Conservation (phyloP, 2,797 vertebrate species). For the Ctenochaetus hawaiiensis region DNA sequence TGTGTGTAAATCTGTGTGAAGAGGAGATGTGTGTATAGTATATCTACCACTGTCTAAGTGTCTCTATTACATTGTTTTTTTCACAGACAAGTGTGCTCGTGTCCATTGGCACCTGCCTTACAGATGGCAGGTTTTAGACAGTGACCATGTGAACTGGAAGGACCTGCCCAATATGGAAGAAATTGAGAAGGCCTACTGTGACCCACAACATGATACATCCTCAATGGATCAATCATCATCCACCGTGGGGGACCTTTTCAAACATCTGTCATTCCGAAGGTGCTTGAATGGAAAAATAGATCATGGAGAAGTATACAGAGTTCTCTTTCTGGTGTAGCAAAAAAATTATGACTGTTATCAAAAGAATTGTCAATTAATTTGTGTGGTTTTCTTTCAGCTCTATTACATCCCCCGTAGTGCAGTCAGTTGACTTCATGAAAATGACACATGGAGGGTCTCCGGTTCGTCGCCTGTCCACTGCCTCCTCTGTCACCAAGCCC, state of each 20-base stretch:
- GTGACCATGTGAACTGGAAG: conserved; percentile 79
- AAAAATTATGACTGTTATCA: neutral
- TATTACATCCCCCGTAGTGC: fast-evolving
- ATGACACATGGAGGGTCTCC: conserved; percentile 82
- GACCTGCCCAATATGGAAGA: conserved; percentile 86
- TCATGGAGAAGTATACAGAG: neutral
- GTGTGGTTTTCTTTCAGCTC: conserved; percentile 34
- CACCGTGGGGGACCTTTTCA: neutral
- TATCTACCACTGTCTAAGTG: neutral
- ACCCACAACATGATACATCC: conserved; percentile 61
- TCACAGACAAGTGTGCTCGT: conserved; percentile 86
- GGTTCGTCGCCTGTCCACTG: conserved; percentile 91
- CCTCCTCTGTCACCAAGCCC: conserved; percentile 89
- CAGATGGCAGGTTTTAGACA: conserved; percentile 88
- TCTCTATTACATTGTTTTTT: conserved; percentile 3
- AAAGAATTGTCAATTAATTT: neutral
- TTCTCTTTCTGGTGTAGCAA: neutral
- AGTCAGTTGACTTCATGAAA: conserved; percentile 81
- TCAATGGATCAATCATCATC: neutral
- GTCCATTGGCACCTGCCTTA: conserved; percentile 92
- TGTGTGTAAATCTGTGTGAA: neutral
- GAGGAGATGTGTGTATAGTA: neutral
- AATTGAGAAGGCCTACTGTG: conserved; percentile 90
- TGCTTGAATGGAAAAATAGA: neutral
- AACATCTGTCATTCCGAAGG: conserved; percentile 30